These are phyloP conservation scores for Drosophila eohydei DNA, from an alignment of 2,888 invertebrate species.

Conservation along the genomic window DNA sequence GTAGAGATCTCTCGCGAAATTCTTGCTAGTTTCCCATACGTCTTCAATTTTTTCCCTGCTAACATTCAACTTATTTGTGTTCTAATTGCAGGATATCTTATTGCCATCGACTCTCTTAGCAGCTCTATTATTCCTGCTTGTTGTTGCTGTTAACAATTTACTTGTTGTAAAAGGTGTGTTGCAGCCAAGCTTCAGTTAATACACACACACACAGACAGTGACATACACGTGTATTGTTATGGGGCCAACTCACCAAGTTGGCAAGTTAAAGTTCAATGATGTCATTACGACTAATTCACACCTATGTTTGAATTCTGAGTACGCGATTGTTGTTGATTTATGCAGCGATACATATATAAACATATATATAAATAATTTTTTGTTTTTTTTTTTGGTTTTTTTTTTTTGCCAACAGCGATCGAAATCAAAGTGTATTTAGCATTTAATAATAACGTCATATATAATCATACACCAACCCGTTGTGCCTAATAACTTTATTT, in stretches of 20 bases:
- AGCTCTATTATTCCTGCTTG: conserved; percentile 9
- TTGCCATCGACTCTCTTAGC: conserved; percentile 8
- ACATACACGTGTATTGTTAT: conserved; percentile 23
- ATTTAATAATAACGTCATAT: conserved; percentile 59
- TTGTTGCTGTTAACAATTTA: conserved; percentile 42
- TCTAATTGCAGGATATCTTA: conserved; percentile 14
- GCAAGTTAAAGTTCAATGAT: conserved; percentile 80
- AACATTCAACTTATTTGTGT: background rate
- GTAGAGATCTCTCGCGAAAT: too few relatives aligned
- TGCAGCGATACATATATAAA: conserved; percentile 35
- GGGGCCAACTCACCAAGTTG: conserved; percentile 56
- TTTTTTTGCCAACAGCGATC: conserved; percentile 46
- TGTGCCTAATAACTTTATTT: conserved; percentile 75
- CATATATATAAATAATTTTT: conserved; percentile 1
- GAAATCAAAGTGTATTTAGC: conserved; percentile 61
- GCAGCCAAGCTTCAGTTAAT: conserved; percentile 72
- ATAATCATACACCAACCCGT: conserved; percentile 36
- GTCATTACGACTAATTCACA: conserved; percentile 81
- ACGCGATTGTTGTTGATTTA: conserved; percentile 47
- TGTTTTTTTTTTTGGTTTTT: conserved; percentile 6
- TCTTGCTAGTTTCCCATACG: too few relatives aligned
- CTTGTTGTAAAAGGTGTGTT: conserved; percentile 68
- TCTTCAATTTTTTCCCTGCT: too few relatives aligned
- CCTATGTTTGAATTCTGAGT: conserved; percentile 77
- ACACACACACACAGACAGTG: conserved; percentile 12